Evolutionary conservation across 2,113 vertebrate species (phyloP).

Genomic region (Varanus komodoensis): DNA sequence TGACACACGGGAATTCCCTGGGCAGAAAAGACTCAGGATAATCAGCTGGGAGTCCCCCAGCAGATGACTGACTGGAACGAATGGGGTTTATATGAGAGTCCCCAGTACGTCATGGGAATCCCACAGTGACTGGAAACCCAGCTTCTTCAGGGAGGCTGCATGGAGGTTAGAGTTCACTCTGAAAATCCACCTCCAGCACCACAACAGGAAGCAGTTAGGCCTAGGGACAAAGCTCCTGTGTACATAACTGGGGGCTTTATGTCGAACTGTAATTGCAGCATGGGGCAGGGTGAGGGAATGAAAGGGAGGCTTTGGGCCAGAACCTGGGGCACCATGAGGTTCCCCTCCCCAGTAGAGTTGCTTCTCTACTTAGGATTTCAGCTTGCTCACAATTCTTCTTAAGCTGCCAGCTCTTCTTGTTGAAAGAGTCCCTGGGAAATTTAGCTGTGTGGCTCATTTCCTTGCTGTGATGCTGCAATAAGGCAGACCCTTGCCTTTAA

Average conservation of each 20-base stretch:
- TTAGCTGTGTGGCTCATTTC: neutral
- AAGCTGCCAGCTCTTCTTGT: neutral
- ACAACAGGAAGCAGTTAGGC: neutral
- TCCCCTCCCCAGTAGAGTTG: neutral
- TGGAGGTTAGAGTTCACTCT: neutral
- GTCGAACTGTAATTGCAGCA: neutral
- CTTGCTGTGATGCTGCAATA: neutral
- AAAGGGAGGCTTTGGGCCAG: neutral
- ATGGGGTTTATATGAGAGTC: neutral
- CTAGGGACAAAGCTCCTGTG: no score
- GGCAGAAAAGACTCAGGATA: neutral
- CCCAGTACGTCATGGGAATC: neutral
- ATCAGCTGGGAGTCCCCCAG: neutral
- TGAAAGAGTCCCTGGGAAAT: neutral
- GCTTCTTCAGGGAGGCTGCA: neutral
- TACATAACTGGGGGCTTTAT: neutral
- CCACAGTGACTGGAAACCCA: neutral
- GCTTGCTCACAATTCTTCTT: neutral
- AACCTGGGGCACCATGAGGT: neutral
- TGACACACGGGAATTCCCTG: neutral
- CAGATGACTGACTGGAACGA: neutral
- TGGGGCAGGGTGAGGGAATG: neutral
- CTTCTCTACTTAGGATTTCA: neutral
- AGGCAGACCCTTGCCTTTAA: neutral
- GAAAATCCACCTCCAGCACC: neutral